Evolutionary conservation across 2,888 invertebrate genomes (phyloP).

Genomic region (Drosophila neutralis): DNA sequence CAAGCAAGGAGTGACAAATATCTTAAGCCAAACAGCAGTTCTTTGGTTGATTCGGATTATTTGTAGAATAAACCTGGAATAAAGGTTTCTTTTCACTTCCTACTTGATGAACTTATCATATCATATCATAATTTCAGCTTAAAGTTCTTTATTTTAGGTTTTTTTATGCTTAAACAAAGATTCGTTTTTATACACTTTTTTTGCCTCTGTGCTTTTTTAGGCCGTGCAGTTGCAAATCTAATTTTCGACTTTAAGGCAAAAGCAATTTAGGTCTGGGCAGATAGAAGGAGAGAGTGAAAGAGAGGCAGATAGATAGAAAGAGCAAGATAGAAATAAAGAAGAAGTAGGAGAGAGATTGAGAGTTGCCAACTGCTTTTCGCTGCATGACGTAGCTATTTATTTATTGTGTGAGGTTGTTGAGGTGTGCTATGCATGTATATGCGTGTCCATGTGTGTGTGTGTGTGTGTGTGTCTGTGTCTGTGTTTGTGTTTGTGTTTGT

Average conservation of each 20-base stretch:
- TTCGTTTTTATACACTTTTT: background rate
- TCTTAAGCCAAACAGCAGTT: background rate
- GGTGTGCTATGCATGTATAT: conserved; percentile 48
- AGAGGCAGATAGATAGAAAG: background rate
- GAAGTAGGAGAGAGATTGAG: background rate
- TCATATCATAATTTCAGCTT: background rate
- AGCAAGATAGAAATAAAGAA: background rate
- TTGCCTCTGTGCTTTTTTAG: conserved; percentile 29
- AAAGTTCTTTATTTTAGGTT: background rate
- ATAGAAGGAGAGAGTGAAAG: background rate
- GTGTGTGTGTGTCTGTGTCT: conserved; percentile 27
- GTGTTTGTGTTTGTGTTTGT: conserved; percentile 43
- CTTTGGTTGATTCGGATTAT: background rate
- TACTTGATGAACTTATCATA: background rate
- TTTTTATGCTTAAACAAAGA: background rate
- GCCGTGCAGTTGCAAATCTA: conserved; percentile 52
- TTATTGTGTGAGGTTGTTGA: conserved; percentile 71
- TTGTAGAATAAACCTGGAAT: background rate
- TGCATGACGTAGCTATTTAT: conserved; percentile 76
- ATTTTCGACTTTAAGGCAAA: conserved; percentile 52
- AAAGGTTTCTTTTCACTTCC: background rate
- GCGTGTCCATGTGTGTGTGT: conserved; percentile 31
- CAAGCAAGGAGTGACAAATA: background rate
- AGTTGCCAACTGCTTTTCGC: conserved; percentile 58
- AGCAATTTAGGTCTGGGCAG: background rate